Evolutionary conservation across 30 jellyfish, hydroid and myxozoan genomes (phyloP).

Genomic region (Chrysaora quinquecirrha): DNA sequence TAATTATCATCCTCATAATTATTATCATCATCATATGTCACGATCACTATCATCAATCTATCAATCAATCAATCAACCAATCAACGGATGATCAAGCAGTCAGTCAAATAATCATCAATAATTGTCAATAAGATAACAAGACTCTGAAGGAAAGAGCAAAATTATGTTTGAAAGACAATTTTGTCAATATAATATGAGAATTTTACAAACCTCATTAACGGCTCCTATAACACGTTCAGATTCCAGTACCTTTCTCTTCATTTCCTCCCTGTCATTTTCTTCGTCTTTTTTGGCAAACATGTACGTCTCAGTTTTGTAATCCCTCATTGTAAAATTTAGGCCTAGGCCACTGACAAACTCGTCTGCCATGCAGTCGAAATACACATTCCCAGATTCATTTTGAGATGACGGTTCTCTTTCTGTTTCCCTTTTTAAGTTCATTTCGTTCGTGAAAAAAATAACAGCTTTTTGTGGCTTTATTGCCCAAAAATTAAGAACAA

Average conservation of each 20-base stretch:
- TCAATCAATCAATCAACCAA: no score
- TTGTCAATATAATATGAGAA: neutral
- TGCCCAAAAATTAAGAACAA: no score
- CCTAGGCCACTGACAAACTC: slow-evolving; percentile 9
- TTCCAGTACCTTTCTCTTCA: slow-evolving; percentile 54
- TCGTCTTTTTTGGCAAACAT: slow-evolving; percentile 73
- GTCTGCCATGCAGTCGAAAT: slow-evolving; percentile 47
- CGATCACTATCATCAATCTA: no score
- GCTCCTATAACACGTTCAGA: slow-evolving; percentile 74
- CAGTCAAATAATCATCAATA: neutral
- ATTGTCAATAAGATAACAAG: no score
- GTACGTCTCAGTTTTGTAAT: slow-evolving; percentile 48
- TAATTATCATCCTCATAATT: no score
- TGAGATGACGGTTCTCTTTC: no score
- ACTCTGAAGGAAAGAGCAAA: neutral
- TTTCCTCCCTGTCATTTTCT: slow-evolving; percentile 13
- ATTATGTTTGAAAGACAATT: no score
- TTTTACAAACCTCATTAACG: slow-evolving; percentile 60
- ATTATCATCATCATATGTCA: no score
- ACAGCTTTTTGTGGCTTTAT: no score
- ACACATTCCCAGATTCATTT: neutral
- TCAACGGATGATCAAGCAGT: no score
- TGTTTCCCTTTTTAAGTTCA: no score
- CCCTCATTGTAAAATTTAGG: slow-evolving; percentile 41
- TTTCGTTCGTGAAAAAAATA: no score